Evolutionary conservation across 92 coral and sea anemone genomes (phyloP), one percentile per base, ranked within the genome.

Genomic region (Zoanthus gigantus): DNA sequence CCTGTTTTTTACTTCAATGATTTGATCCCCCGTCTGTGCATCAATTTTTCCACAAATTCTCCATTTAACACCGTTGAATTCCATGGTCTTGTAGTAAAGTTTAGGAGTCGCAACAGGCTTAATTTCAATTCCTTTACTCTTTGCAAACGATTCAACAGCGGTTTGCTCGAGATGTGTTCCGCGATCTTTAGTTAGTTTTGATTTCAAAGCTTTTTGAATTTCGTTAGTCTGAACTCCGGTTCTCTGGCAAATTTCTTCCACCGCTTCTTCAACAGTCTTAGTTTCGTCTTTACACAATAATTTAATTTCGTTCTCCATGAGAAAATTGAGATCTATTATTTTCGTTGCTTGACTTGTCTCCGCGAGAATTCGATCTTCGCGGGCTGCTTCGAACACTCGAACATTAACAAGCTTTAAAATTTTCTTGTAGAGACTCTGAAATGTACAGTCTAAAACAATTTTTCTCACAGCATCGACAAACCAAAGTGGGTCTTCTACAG

Each of bases 1-100:
- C 31, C 99, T 88, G 75, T 97, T 97, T 83, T 97, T 97, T 11
- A 97, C 98, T 83, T 97, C 99, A 68, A 97, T 92, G 69, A 97
- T 92, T 84, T 88, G 88, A 79, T 94, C 94, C 12, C 92, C 92
- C 60, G 89, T 88, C 16, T 94, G 92, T 9, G 97, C 99, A 90
- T 97, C 99, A 29, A 94, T 95, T 32, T 90, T 90, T 10, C 99
- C 99, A 68, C 94, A 88, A 12, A 97, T 74, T 63, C 84, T 57
- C 99, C 99, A 97, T 42, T 83, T 79, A 6, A 95, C 46, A 0
- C 96, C 98, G 9, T 94, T 91, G n/a, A 84, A 73, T 60, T 92
- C 92, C 95, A 97, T 89, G 1, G 74, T 65, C 47, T 89, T 94
- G 54, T 80, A 74, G 77, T 77, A 83, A 71, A 88, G 82, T 79